phyloP scores from a whole-genome alignment of 2,797 vertebrate genomes.

The Danio jaintianensis region DNA sequence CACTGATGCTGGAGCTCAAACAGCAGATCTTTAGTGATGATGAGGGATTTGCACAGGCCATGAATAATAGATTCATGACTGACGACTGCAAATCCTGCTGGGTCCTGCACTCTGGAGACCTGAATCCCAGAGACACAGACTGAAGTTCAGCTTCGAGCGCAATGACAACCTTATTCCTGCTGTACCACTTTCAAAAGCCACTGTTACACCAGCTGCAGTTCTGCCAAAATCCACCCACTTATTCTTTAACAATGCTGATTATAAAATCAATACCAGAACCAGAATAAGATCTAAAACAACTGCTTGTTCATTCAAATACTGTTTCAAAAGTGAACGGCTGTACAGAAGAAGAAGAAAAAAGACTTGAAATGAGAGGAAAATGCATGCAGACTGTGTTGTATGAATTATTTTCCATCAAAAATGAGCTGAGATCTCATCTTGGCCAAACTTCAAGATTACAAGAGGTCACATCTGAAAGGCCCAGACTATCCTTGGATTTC shows the following conservation, averaged over 20 bases:
- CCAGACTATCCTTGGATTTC: not conserved
- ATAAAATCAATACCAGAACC: slow-evolving; percentile 6
- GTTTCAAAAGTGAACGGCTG: not conserved
- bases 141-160: slow-evolving; percentile 10
- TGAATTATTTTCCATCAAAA: not conserved
- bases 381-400: not conserved
- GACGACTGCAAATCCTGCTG: not conserved
- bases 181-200: not conserved
- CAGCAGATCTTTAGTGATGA: not conserved
- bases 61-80: slow-evolving; percentile 28
- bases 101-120: slow-evolving; percentile 8
- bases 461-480: slow-evolving; percentile 6
- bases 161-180: slow-evolving; percentile 7
- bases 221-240: not conserved
- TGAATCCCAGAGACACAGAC: slow-evolving; percentile 3
- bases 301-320: not conserved
- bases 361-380: not conserved
- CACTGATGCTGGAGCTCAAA: not conserved
- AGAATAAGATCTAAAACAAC: not conserved
- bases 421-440: not conserved
- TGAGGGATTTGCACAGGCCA: not conserved
- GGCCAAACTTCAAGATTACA: slow-evolving; percentile 1
- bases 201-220: not conserved
- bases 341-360: not conserved
- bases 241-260: slow-evolving; percentile 4